Percentiles rank a stretch among this genome's conserved stretches.
phyloP scores from a whole-genome alignment of 2,113 vertebrate genomes.

The Stomatorhinus ivindoensis region DNA sequence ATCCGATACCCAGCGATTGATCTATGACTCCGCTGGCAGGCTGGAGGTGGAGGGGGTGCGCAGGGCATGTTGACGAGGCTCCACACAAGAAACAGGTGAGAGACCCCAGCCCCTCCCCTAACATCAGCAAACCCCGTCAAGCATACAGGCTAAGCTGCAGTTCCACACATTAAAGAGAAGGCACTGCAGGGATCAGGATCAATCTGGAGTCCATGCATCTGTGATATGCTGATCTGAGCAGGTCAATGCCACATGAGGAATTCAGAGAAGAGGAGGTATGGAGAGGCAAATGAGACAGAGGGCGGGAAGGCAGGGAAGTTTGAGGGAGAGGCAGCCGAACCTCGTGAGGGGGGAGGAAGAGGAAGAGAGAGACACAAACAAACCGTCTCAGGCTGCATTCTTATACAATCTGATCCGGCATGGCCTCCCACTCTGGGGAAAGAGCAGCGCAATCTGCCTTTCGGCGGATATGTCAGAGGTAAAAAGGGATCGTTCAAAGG shows the following conservation, averaged over 20 bases:
- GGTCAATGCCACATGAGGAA: background rate
- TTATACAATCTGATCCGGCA: background rate
- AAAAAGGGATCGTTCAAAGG: background rate
- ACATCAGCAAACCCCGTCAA: background rate
- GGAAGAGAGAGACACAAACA: background rate
- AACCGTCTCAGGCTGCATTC: background rate
- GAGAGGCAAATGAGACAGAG: background rate
- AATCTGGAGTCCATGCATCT: background rate
- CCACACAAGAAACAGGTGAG: background rate
- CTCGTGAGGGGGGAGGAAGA: background rate
- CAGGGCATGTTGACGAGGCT: background rate
- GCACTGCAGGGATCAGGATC: background rate
- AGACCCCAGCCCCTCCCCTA: background rate
- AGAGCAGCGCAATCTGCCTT: background rate
- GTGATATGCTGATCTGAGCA: background rate
- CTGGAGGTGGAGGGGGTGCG: background rate
- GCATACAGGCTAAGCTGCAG: background rate
- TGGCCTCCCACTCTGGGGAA: background rate
- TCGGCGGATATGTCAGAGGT: background rate
- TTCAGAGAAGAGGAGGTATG: background rate
- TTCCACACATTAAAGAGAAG: background rate
- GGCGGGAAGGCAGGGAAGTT: background rate
- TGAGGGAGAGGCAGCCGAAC: background rate
- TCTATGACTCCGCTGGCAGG: background rate
- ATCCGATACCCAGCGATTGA: background rate